Percentiles rank a stretch among this genome's conserved stretches.
Evolutionary conservation across 2,113 vertebrate genomes (phyloP).

Genomic region (Phaethornis superciliosus): DNA sequence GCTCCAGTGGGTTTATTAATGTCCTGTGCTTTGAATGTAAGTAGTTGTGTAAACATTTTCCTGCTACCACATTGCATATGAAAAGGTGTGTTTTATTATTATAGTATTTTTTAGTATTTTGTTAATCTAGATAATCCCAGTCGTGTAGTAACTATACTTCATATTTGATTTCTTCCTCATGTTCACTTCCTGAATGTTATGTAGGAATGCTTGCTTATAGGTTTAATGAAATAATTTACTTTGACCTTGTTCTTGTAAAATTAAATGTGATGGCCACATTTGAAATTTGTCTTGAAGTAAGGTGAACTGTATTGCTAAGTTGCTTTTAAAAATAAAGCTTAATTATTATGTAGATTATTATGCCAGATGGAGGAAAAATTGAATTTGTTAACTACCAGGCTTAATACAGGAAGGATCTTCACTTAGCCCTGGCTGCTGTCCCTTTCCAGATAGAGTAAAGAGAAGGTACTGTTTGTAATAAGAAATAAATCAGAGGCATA

Average conservation of each 20-base stretch:
- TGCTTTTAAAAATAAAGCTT: not conserved
- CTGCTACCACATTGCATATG: not conserved
- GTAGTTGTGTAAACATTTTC: not conserved
- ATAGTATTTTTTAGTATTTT: no score
- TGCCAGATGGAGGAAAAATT: no score
- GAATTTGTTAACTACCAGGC: slow-evolving; percentile 70
- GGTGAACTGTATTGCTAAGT: not conserved
- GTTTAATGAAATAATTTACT: not conserved
- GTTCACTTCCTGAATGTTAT: not conserved
- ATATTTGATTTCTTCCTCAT: not conserved
- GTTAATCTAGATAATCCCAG: no score
- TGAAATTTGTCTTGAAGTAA: not conserved
- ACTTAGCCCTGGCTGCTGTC: slow-evolving; percentile 60
- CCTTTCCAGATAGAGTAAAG: slow-evolving; percentile 58
- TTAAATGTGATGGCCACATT: not conserved
- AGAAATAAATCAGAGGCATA: not conserved
- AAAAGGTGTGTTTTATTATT: not conserved
- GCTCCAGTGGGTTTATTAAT: slow-evolving; percentile 70
- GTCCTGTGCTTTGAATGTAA: slow-evolving; percentile 76
- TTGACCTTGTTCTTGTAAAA: not conserved
- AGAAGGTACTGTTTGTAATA: slow-evolving; percentile 62
- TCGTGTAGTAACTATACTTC: not conserved
- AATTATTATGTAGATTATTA: no score
- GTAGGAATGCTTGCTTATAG: not conserved
- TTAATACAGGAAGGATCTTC: slow-evolving; percentile 42